Evolutionary conservation across 2,888 invertebrate genomes (phyloP).

Genomic region (Alcis repandata): DNA sequence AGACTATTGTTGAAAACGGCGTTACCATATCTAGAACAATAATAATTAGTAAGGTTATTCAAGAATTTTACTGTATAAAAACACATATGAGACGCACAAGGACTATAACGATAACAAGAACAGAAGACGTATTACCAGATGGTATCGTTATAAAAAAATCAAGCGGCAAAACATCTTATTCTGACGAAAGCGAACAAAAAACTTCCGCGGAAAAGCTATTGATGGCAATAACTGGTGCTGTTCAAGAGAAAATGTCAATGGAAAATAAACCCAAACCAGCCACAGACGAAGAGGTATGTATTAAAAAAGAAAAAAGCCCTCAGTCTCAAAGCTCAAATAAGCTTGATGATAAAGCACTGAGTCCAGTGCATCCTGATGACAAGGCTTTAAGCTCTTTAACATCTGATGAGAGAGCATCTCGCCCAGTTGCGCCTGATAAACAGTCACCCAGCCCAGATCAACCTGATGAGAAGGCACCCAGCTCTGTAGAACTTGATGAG

Average conservation of each 20-base stretch:
- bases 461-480: background rate
- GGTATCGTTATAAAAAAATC: slow-evolving; percentile 15
- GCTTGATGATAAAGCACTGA: background rate
- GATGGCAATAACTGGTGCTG: slow-evolving; percentile 1
- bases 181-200: background rate
- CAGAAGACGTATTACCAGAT: slow-evolving; percentile 10
- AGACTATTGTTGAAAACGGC: slow-evolving; percentile 24
- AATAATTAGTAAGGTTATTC: slow-evolving; percentile 2
- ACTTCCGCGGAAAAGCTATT: slow-evolving; percentile 16
- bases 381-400: too few species aligned
- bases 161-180: slow-evolving; percentile 10
- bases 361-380: slow-evolving; percentile 12
- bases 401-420: slow-evolving; percentile 36
- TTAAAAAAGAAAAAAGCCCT: too few species aligned
- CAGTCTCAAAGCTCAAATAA: too few species aligned
- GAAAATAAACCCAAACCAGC: too few species aligned
- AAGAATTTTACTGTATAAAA: slow-evolving; percentile 17
- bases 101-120: slow-evolving; percentile 1
- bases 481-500: background rate
- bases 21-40: slow-evolving; percentile 12
- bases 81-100: slow-evolving; percentile 5
- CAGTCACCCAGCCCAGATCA: background rate
- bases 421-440: slow-evolving; percentile 12
- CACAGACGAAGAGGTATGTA: too few species aligned
- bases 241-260: background rate